Evolutionary conservation across 2,888 invertebrate genomes (phyloP).

Genomic region (Mystacides longicornis): DNA sequence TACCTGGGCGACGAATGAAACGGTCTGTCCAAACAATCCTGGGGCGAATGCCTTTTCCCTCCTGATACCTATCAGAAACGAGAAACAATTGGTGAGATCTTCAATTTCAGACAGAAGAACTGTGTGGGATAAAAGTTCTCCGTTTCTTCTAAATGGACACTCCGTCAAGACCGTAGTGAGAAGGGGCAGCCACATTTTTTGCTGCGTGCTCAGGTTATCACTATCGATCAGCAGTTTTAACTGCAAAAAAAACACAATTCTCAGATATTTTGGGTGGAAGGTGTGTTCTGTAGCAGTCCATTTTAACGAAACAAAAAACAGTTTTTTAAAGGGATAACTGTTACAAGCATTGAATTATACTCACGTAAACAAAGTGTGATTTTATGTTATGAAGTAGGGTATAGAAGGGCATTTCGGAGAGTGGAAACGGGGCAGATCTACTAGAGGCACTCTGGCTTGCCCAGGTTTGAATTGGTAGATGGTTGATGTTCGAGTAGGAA

Average conservation of each 20-base stretch:
- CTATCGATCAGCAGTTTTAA: constrained; percentile 68
- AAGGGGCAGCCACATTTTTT: constrained; percentile 67
- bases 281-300: too few species aligned
- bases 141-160: constrained; percentile 59
- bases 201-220: constrained; percentile 46
- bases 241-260: constrained; percentile 45
- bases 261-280: too few species aligned
- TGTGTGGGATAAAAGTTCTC: constrained; percentile 53
- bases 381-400: constrained; percentile 73
- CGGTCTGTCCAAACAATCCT: constrained; percentile 63
- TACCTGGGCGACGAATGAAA: constrained; percentile 62
- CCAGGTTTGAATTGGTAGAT: constrained; percentile 52
- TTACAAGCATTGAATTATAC: constrained; percentile 32
- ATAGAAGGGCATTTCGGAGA: constrained; percentile 61
- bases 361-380: constrained; percentile 78
- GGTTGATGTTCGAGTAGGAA: constrained; percentile 44
- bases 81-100: constrained; percentile 60
- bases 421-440: constrained; percentile 46
- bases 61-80: constrained; percentile 47
- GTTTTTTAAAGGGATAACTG: neutral
- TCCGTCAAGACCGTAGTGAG: constrained; percentile 69
- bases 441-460: constrained; percentile 29
- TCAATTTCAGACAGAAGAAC: constrained; percentile 73
- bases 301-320: too few species aligned
- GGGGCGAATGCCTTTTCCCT: constrained; percentile 52